Conservation (phyloP, 2,797 vertebrate species). For the Phoeniculus purpureus region DNA sequence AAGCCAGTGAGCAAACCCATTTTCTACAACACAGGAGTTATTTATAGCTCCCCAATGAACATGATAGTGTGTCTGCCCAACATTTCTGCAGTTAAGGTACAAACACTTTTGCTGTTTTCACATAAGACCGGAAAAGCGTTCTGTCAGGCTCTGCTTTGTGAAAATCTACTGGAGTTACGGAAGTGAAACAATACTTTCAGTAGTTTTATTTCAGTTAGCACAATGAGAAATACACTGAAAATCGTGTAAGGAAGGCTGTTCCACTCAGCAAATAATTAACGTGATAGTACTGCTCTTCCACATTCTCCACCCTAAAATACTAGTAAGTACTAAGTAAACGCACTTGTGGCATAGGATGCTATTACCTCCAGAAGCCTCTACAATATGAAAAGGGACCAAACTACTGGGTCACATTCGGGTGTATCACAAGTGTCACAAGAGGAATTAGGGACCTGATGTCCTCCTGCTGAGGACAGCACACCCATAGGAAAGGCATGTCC, state of each 20-base stretch:
- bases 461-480: not conserved
- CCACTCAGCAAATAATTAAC: not conserved
- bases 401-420: not conserved
- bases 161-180: not conserved
- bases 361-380: not conserved
- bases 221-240: not conserved
- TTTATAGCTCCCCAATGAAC: not conserved
- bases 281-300: not conserved
- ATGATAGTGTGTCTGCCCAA: not conserved
- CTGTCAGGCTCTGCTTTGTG: not conserved
- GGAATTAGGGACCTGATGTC: not conserved
- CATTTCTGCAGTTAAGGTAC: not conserved
- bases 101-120: not conserved
- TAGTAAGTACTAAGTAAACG: not conserved
- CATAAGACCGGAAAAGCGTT: not conserved
- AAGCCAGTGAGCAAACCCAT: not conserved
- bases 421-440: not conserved
- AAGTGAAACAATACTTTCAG: not conserved
- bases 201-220: not conserved
- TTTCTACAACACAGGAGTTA: not conserved
- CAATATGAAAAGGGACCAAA: not conserved
- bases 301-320: not conserved
- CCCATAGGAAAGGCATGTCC: not conserved
- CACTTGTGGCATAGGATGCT: not conserved
- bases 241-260: not conserved